Conservation (phyloP, 2,113 vertebrate species). For the Fulica atra region DNA sequence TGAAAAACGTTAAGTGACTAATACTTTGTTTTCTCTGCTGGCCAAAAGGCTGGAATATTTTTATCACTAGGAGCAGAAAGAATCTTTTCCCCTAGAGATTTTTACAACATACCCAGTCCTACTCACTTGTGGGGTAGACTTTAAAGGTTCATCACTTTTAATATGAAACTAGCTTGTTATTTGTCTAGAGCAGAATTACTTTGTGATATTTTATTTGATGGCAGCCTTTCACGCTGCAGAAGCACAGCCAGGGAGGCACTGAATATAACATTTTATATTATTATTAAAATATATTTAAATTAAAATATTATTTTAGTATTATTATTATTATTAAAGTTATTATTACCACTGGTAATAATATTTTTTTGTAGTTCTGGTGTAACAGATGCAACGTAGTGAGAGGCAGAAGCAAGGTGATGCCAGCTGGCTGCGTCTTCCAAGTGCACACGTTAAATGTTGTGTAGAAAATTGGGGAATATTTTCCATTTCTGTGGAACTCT, state of each 20-base stretch:
- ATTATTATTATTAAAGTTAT: too few species aligned
- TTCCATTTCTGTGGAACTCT: background rate
- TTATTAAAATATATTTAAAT: too few species aligned
- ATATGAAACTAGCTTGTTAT: background rate
- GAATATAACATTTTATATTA: too few species aligned
- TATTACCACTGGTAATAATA: background rate
- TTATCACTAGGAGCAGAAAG: conserved; percentile 32
- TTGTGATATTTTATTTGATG: background rate
- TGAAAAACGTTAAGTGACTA: background rate
- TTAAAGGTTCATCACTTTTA: background rate
- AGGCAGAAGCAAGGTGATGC: background rate
- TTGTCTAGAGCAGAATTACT: background rate
- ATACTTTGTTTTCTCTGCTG: conserved; percentile 39
- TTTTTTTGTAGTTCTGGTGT: background rate
- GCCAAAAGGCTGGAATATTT: conserved; percentile 57
- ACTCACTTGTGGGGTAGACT: background rate
- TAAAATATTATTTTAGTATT: too few species aligned
- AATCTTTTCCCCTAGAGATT: background rate
- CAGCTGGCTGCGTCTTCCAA: background rate
- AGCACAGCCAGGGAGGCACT: background rate
- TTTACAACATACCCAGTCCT: background rate
- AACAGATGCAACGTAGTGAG: background rate
- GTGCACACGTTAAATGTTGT: background rate
- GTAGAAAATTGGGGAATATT: background rate
- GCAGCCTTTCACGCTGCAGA: background rate